A percentile compares a stretch with the other conserved stretches of the same genome.
phyloP scores from a whole-genome alignment of 2,888 invertebrate genomes.

The Drosophila peninsularis region DNA sequence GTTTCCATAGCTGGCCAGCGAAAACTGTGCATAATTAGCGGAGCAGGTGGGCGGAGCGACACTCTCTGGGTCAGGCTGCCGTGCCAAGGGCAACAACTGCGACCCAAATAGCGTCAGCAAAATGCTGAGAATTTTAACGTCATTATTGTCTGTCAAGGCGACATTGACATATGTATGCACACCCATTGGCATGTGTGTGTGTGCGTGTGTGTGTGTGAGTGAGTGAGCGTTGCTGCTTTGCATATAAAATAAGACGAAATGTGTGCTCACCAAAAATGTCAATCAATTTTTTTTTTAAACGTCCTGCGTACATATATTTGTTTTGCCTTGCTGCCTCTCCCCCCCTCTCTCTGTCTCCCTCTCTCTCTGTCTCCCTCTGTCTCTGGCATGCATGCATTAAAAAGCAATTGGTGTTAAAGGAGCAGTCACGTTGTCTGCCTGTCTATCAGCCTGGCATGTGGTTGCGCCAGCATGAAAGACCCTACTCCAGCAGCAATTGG shows the following conservation, averaged over 20 bases:
- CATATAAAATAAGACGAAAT: constrained; percentile 76
- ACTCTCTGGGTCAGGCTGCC: too few relatives aligned
- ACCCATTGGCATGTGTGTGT: constrained; percentile 9
- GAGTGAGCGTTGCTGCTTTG: constrained; percentile 57
- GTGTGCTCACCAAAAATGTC: constrained; percentile 79
- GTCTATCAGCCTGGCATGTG: constrained; percentile 70
- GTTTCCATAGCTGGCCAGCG: too few relatives aligned
- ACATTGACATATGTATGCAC: constrained; percentile 74
- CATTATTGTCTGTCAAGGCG: constrained; percentile 81
- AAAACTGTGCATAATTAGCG: too few relatives aligned
- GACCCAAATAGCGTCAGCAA: constrained; percentile 57
- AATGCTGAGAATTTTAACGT: constrained; percentile 79
- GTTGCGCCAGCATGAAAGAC: constrained; percentile 16
- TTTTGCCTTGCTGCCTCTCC: constrained; percentile 18
- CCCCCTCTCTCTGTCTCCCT: not conserved
- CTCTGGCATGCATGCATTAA: constrained; percentile 74
- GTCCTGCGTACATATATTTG: constrained; percentile 57
- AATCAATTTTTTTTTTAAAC: constrained; percentile 73
- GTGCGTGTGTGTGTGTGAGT: constrained; percentile 14
- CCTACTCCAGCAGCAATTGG: constrained; percentile 36
- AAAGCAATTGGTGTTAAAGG: constrained; percentile 81
- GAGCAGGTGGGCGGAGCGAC: too few relatives aligned
- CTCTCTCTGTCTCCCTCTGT: not conserved
- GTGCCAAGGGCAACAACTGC: constrained; percentile 39
- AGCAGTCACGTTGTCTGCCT: constrained; percentile 77